Evolutionary conservation across 2,797 vertebrate genomes (phyloP), one percentile per base, ranked within the genome.

Genomic region (Melanotaenia parkinsoni): DNA sequence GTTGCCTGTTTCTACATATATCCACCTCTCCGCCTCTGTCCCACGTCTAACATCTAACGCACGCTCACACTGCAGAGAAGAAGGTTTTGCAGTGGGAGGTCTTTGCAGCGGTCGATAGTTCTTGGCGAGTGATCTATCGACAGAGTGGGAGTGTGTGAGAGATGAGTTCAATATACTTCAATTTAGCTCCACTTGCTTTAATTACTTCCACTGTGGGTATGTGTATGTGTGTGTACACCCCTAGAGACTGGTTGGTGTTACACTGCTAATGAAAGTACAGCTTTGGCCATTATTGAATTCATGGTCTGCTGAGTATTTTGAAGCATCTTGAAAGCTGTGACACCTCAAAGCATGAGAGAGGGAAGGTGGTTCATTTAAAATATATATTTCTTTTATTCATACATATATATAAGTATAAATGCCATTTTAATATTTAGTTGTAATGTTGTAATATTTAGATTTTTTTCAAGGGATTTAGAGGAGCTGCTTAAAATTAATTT

Each of bases 81-180:
- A 79, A 66, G 62, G 81, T 74, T 85, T 70, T 87, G 78, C 83
- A 87, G 79, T 63, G 79, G 80, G 78, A 84, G 85, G 85, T 76
- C 62, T 65, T 79, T 82, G 73, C 76, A 76, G 72, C 32, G 74
- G 86, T 94, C 92, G 84, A 94, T 93, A 88, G 74, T 20, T 70
- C 85, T 87, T 86, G 88, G 84, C 63, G 54, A 86, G 86, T 86
- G 88, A 93, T 91, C 88, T 91, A 92, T 92, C 37, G 88, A 92
- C 87, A 73, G 84, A 83, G 81, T 1, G 37, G 79, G 74, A 83
- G 75, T 65, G 72, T 79, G 83, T 89, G 91, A 92, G 90, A 91
- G 90, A 92, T 89, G 88, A 92, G 88, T 91, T 94, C 93, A 92
- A 91, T 94, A 93, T 85, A 86, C 91, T 93, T 94, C 89, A 92